phyloP scores from a whole-genome alignment of 2,113 vertebrate species.

The Odontophorus gujanensis region DNA sequence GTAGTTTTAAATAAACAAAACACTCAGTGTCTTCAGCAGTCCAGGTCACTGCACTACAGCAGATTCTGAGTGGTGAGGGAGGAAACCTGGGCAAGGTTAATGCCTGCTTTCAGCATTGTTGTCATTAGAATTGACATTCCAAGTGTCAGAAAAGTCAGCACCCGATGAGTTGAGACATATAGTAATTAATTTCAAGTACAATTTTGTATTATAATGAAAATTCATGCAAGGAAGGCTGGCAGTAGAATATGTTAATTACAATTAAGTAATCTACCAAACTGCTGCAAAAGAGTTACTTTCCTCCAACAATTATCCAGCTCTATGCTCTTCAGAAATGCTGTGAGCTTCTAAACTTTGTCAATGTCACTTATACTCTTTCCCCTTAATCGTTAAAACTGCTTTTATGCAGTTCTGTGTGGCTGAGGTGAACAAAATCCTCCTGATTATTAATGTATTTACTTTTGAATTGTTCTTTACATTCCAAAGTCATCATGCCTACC shows the following conservation, averaged over 20 bases:
- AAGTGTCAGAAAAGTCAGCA: not conserved
- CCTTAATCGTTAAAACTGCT: not conserved
- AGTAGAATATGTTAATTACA: conserved; percentile 1
- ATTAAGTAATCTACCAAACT: not conserved
- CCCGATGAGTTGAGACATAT: not conserved
- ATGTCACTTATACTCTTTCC: not conserved
- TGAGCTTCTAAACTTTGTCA: not conserved
- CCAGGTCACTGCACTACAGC: not conserved
- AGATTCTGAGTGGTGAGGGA: not conserved
- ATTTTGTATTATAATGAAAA: conserved; percentile 6
- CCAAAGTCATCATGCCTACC: not conserved
- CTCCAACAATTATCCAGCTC: not conserved
- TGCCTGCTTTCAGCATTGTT: not conserved
- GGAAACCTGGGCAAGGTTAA: not conserved
- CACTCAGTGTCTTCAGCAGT: not conserved
- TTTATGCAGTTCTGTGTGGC: not conserved
- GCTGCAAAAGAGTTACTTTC: not conserved
- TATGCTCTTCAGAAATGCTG: not conserved
- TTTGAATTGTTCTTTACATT: not conserved
- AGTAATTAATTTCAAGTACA: conserved; percentile 9
- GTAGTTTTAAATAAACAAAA: not conserved
- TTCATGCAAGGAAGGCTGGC: not conserved
- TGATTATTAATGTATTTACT: not conserved
- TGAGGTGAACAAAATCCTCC: not conserved
- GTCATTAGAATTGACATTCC: not conserved